Evolutionary conservation across 2,888 invertebrate species (phyloP), one percentile per base, ranked within the genome.

Genomic region (Hirtodrosophila confusa): DNA sequence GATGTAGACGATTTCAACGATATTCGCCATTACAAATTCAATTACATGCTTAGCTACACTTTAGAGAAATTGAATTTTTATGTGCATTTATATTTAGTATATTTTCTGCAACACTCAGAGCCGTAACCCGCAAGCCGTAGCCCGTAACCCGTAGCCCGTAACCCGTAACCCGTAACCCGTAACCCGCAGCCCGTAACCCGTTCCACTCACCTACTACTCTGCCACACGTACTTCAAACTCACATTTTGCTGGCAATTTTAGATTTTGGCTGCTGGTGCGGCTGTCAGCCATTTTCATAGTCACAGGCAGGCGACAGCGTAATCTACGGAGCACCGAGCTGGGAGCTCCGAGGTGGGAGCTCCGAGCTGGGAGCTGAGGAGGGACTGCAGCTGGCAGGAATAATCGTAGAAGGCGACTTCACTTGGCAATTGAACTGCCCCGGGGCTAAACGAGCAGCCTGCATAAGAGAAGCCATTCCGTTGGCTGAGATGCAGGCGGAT

Each of bases 31-130:
- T 89, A 89, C 86, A 88, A 89, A 89, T 89, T 89, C 89, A 89
- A 89, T 89, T 89, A 89, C 89, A 89, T 89, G 89, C 89, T 89
- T 82, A 89, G 89, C 85, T 89, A 87, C 89, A 88, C 88, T 89
- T 88, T 89, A 83, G 86, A 80, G 78, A 82, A 86, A 86, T 76
- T 85, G 86, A 87, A 88, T 84, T 88, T 88, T 82, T 85, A 86
- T 86, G 82, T 82, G 82, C 82, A 82, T 82, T 85, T 78, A 71
- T 75, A 71, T 73, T 82, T 83, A 85, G 78, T 85, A 80, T 84
- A 78, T 83, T 74, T 79, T 78, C 8, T 82, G 73, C 78, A 72
- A 70, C 72, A 71, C 67, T 57, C 69, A 43, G 24, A 44, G 44
- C 39, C 37, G 40, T 55, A 54, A 62, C 56, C 57, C 57, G 49